These are phyloP conservation scores for Sebastes fasciatus DNA, from an alignment of 2,113 vertebrate species.

Conservation along the genomic window DNA sequence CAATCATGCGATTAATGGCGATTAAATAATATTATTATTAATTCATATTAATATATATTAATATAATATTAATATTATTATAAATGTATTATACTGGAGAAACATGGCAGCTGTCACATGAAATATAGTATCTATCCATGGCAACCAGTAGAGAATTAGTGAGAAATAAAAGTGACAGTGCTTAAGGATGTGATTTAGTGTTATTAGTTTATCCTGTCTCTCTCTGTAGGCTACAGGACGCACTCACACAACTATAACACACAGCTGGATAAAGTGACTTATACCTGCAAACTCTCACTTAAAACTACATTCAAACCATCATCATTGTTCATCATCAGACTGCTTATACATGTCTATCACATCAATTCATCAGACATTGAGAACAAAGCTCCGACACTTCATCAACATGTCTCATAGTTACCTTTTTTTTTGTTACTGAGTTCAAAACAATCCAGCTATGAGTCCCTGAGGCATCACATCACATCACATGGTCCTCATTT, in stretches of 20 bases:
- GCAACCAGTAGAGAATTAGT: no score
- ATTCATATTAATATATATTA: no score
- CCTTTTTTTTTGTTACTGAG: background rate
- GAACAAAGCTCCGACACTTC: background rate
- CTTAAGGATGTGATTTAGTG: no score
- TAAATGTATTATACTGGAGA: no score
- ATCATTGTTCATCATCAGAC: background rate
- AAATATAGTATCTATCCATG: no score
- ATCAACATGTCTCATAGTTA: slow-evolving; percentile 13
- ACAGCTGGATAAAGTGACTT: background rate
- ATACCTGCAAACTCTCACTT: background rate
- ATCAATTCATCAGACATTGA: background rate
- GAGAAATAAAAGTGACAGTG: no score
- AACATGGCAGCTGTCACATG: no score
- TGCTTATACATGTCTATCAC: background rate
- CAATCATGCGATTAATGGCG: no score
- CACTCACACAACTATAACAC: background rate
- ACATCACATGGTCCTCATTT: slow-evolving; percentile 2
- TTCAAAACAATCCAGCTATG: background rate
- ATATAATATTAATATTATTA: no score
- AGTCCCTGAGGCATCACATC: slow-evolving; percentile 8
- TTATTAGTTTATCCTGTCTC: no score
- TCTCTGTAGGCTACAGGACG: background rate
- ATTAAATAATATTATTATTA: no score
- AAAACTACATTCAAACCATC: background rate